Evolutionary conservation across 1,140 invertebrate species (phyloP), one percentile per base, ranked within the genome.

Genomic region (Apis laboriosa): DNA sequence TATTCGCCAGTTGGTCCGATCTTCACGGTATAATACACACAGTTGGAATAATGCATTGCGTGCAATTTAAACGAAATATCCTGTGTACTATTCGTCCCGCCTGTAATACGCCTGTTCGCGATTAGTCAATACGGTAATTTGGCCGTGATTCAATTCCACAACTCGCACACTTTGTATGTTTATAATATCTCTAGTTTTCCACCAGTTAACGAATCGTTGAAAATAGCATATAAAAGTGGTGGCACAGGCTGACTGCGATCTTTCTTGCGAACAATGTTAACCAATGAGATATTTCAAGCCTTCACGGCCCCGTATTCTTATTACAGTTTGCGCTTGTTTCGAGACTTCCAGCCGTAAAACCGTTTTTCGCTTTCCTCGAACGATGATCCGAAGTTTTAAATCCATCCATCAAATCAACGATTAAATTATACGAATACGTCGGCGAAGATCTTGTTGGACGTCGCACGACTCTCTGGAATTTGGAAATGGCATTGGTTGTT

Each of bases 71-170:
- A 0, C 28, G 9, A 71, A 51, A 78, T 43, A 43, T 43, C 13
- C 2, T 24, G 28, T 43, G 9, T 56, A 17, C 51, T 9, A 21
- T n/a, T 60, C 72, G 21, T 53, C 28, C 21, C 55, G 24, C 12
- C 34, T 51, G n/a, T 21, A 72, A 61, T 28, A 17, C 17, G 24
- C 19, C 12, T 49, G 24, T 60, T 60, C 13, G 13, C 51, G 76
- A 77, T 66, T 66, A 77, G 72, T 75, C 72, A 28, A 55, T 72
- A 72, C 49, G n/a, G 70, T 72, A 55, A 75, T 75, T 75, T 75
- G 72, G 72, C 72, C 21, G 21, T n/a, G 58, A 75, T n/a, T 75
- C 72, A 75, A 75, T 9, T 60, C 56, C 72, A n/a, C 58, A 3
- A 75, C 43, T 75, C 58, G 61, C 49, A 61, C 72, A 75, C 56